A percentile compares a stretch with the other conserved stretches of the same genome.
Evolutionary conservation across 2,113 vertebrate genomes (phyloP).

Genomic region (Ursus arctos): DNA sequence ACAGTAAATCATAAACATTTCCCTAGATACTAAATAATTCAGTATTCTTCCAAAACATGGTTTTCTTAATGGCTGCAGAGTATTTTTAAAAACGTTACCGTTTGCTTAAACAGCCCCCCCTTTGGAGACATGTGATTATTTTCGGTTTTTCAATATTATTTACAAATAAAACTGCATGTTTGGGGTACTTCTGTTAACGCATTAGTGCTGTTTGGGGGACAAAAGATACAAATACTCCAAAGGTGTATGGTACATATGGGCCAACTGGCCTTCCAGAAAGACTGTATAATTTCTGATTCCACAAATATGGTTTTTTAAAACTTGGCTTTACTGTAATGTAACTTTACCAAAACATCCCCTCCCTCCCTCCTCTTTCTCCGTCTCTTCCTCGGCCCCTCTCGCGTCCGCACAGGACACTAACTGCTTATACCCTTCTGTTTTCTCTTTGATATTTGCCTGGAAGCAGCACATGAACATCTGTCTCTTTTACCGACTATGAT

Average conservation of each 20-base stretch:
- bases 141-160: background rate
- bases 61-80: background rate
- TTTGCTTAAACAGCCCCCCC: background rate
- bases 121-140: background rate
- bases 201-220: background rate
- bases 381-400: fast-evolving
- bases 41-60: background rate
- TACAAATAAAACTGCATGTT: background rate
- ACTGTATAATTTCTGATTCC: background rate
- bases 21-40: background rate
- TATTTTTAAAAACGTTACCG: background rate
- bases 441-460: background rate
- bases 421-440: background rate
- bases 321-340: background rate
- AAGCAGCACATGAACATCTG: background rate
- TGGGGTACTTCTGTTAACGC: background rate
- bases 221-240: background rate
- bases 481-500: background rate
- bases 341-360: background rate
- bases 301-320: background rate
- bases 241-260: background rate
- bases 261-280: background rate
- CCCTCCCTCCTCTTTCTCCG: background rate
- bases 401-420: too few relatives aligned
- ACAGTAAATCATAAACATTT: background rate